Percentiles rank a stretch among this genome's conserved stretches.
These are phyloP conservation scores for Marmota flaviventris DNA, from an alignment of 2,113 vertebrate species.

Conservation along the genomic window DNA sequence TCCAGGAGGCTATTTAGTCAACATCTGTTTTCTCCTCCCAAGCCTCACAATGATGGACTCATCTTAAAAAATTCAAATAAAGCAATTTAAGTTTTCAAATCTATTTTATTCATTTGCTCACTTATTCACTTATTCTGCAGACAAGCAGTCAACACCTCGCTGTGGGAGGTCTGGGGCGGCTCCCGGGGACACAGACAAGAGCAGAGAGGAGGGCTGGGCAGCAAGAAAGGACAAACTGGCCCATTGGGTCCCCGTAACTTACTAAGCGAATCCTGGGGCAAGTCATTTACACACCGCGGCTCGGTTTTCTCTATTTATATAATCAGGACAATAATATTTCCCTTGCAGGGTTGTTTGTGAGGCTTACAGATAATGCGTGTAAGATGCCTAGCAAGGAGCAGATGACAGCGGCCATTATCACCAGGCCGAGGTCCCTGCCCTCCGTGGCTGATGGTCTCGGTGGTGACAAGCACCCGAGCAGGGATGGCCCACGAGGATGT, in stretches of 20 bases:
- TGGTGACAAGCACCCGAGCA: not conserved
- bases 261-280: not conserved
- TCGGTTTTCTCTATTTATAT: not conserved
- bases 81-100: not conserved
- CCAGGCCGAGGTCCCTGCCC: rapidly evolving
- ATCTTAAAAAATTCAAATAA: not conserved
- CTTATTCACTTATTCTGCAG: not conserved
- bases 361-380: not conserved
- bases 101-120: rapidly evolving
- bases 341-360: not conserved
- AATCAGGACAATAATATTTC: not conserved
- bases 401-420: rapidly evolving
- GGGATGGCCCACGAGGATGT: rapidly evolving
- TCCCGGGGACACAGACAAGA: not conserved
- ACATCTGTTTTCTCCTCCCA: not conserved
- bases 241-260: not conserved
- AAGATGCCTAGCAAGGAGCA: rapidly evolving
- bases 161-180: not conserved
- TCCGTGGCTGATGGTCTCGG: not conserved
- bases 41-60: not conserved
- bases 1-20: not conserved
- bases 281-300: not conserved
- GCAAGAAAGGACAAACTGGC: not conserved
- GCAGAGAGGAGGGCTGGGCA: rapidly evolving
- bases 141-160: not conserved